Evolutionary conservation across 2,797 vertebrate species (phyloP), one percentile per base, ranked within the genome.

Genomic region (Microctenopoma lineatum): DNA sequence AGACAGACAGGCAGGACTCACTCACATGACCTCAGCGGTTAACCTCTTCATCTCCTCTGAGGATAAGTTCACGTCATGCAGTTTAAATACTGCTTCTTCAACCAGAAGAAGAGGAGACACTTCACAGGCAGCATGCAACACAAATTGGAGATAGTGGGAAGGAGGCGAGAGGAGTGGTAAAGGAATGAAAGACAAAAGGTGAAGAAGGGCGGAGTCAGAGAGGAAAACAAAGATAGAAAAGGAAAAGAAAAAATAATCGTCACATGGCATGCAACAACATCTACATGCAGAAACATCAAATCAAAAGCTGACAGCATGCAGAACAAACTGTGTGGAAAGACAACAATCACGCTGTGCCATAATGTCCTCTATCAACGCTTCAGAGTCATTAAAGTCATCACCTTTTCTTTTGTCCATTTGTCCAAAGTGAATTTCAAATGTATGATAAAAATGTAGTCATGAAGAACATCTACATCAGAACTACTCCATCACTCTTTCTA

Each of bases 211-310:
- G 34, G 26, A 51, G 16, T 38, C n/a, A 26, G 13, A 36, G 32
- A 36, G 26, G 38, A 6, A 39, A 51, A 46, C 65, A 32, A 55
- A 36, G 58, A 27, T 7, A 18, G 16, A 57, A 50, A 39, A 65
- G 13, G 52, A 64, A 58, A 55, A 67, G 66, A 56, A 56, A 54
- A 59, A 66, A 67, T 46, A 39, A 60, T 71, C 21, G 62, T 79
- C 51, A 78, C 60, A 72, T 15, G 47, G 64, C 89, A 87, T 87
- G 88, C 88, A 89, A 75, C 56, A 73, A 65, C 41, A 41, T n/a
- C n/a, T n/a, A 66, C 47, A 16, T 61, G 57, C 62, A 55, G n/a
- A 27, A 45, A 2, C 16, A 38, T 21, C 11, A 42, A 21, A 32
- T 9, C n/a, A 46, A 45, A 45, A 18, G 4, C 44, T 45, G 44